A percentile compares a stretch with the other conserved stretches of the same genome.
These are phyloP conservation scores for Tupiocoris notatus DNA, from an alignment of 2,888 invertebrate genomes.

Conservation along the genomic window DNA sequence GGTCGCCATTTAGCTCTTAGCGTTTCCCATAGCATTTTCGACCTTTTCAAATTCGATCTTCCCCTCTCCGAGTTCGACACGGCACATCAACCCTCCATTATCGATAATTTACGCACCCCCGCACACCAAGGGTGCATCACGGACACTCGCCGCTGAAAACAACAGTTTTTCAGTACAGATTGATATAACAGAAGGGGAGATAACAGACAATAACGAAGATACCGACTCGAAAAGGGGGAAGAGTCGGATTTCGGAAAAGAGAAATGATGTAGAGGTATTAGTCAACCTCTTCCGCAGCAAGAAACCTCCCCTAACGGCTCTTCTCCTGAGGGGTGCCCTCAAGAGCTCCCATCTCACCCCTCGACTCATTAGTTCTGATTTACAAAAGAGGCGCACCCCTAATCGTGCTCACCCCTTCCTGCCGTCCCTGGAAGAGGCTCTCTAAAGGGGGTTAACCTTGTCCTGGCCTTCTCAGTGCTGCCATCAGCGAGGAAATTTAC, in stretches of 20 bases:
- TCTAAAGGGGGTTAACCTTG: no score
- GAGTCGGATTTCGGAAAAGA: not conserved
- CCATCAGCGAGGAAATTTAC: not conserved
- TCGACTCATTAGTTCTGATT: slow-evolving; percentile 40
- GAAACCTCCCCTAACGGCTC: not conserved
- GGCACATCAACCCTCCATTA: slow-evolving; percentile 34
- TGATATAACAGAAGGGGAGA: slow-evolving; percentile 34
- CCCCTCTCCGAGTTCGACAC: not conserved
- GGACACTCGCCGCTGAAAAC: not conserved
- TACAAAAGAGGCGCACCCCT: slow-evolving; percentile 11
- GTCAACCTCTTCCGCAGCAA: slow-evolving; percentile 33
- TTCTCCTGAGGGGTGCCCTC: not conserved
- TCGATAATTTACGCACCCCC: slow-evolving; percentile 30
- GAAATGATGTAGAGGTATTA: slow-evolving; percentile 34
- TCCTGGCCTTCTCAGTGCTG: not conserved
- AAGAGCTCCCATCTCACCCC: slow-evolving; percentile 6
- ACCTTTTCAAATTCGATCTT: not conserved
- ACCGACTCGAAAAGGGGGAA: not conserved
- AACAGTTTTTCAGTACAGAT: slow-evolving; percentile 14
- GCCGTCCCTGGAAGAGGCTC: not conserved
- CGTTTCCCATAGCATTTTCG: no score
- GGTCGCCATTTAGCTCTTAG: not conserved
- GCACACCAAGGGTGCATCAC: not conserved
- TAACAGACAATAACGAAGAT: slow-evolving; percentile 19
- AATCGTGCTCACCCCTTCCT: not conserved